Percentiles rank a stretch among this genome's conserved stretches.
Evolutionary conservation across 2,113 vertebrate species (phyloP).

Genomic region (Myiozetetes cayanensis): DNA sequence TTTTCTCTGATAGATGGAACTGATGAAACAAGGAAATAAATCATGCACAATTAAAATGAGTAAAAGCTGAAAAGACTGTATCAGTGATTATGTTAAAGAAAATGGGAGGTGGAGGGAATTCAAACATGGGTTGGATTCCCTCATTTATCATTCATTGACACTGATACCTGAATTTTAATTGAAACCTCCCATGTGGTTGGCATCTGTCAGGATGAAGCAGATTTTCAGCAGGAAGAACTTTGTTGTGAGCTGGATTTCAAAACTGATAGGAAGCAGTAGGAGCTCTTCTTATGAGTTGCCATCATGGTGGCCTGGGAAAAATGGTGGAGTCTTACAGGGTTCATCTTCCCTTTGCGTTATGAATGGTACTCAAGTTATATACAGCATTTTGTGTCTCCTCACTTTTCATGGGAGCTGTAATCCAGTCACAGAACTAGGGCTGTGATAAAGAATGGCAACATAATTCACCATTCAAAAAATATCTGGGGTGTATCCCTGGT

Average conservation of each 20-base stretch:
- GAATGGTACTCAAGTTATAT: neutral
- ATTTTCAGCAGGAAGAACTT: neutral
- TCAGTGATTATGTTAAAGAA: neutral
- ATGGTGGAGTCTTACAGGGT: neutral
- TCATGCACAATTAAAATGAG: constrained; percentile 43
- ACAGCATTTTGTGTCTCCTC: neutral
- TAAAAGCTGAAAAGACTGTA: neutral
- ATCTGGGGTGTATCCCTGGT: neutral
- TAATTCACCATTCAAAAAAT: neutral
- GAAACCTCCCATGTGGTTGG: neutral
- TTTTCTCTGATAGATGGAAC: constrained; percentile 41
- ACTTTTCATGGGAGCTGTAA: neutral
- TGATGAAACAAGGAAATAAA: constrained; percentile 29
- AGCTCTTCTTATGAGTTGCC: neutral
- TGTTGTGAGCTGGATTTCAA: neutral
- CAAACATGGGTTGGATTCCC: neutral
- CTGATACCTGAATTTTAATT: constrained; percentile 30
- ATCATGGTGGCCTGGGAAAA: neutral
- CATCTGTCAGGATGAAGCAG: neutral
- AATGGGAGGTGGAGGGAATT: neutral
- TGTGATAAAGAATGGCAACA: neutral
- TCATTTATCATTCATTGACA: constrained; percentile 49
- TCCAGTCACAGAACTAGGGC: neutral
- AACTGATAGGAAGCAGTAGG: neutral
- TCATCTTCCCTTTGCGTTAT: neutral